These are phyloP conservation scores for Hyperopisus bebe DNA, from an alignment of 2,113 vertebrate species.

Conservation along the genomic window DNA sequence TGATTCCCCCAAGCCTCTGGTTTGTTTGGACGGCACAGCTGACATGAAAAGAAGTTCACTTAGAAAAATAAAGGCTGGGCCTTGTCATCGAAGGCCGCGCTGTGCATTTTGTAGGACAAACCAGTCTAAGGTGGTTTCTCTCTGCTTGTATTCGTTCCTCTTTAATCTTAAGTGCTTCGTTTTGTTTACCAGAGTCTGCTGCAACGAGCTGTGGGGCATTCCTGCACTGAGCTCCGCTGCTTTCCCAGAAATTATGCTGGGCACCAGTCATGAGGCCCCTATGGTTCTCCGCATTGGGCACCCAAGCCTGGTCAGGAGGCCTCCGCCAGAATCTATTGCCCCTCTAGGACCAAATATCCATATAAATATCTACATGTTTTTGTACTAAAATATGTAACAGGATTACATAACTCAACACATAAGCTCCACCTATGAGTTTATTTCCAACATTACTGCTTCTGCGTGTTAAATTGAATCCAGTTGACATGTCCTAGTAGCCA, in stretches of 20 bases:
- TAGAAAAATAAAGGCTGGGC: background rate
- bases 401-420: background rate
- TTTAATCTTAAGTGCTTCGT: background rate
- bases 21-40: background rate
- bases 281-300: background rate
- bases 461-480: background rate
- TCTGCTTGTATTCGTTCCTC: background rate
- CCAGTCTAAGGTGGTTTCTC: background rate
- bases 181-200: background rate
- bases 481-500: background rate
- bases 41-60: background rate
- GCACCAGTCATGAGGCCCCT: background rate
- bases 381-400: background rate
- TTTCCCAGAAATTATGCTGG: background rate
- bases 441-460: background rate
- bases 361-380: background rate
- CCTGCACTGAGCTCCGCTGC: background rate
- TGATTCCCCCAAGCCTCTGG: background rate
- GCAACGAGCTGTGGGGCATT: background rate
- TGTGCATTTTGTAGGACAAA: background rate
- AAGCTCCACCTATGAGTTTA: background rate
- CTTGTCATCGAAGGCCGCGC: background rate
- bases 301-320: background rate
- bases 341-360: background rate
- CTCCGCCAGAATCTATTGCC: background rate